These are phyloP conservation scores for Clarias macrocephalus DNA, from an alignment of 2,113 vertebrate species.

Conservation along the genomic window DNA sequence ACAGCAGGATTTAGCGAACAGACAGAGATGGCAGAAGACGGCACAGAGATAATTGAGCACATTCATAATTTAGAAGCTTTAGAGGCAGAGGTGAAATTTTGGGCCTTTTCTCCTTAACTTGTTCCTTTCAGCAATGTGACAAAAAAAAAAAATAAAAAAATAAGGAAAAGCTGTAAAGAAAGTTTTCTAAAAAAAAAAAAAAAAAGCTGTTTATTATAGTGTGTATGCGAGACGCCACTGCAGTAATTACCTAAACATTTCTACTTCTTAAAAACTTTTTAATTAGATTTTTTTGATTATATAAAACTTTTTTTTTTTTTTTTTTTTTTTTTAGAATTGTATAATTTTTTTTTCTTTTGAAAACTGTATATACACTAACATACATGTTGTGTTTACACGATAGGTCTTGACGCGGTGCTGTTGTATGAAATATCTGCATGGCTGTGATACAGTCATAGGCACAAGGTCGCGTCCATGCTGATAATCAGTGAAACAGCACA, in stretches of 20 bases:
- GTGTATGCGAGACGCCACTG: not conserved
- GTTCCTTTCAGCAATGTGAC: not conserved
- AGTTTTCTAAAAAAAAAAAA: not conserved
- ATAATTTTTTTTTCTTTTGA: not conserved
- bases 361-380: too few species aligned
- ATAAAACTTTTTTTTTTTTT: too few species aligned
- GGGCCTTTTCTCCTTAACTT: not conserved
- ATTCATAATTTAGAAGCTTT: constrained; percentile 33
- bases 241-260: not conserved
- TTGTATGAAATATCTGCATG: too few species aligned
- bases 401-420: not conserved
- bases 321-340: too few species aligned
- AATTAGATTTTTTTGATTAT: too few species aligned
- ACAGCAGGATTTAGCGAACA: not conserved
- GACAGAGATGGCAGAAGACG: not conserved
- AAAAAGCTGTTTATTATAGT: not conserved
- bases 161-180: not conserved
- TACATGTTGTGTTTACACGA: not conserved
- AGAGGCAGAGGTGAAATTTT: constrained; percentile 9
- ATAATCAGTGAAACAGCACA: too few species aligned
- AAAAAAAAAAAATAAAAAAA: not conserved
- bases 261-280: not conserved
- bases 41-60: constrained; percentile 8
- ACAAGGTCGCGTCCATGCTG: too few species aligned
- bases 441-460: too few species aligned